Evolutionary conservation across 64 coral and sea anemone genomes (phyloP), one percentile per base, ranked within the genome.

Genomic region (Dendronephthya gigantea): DNA sequence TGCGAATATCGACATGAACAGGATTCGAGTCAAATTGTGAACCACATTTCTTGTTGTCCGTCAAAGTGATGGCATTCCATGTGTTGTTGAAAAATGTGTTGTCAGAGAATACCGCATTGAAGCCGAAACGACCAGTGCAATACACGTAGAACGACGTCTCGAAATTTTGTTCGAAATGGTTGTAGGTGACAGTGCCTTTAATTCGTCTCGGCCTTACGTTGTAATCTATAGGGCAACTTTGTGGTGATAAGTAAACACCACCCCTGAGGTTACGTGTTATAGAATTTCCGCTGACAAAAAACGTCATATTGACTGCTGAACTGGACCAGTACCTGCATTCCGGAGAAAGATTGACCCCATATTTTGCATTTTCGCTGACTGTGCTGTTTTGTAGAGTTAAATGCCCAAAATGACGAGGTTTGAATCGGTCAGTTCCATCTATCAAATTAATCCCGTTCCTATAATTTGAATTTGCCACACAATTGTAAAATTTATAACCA

Each of bases 41-140:
- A 30, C 55, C 81, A 29, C 88, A 93, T 29, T 84, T 65, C 32
- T 30, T 68, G 22, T 87, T 45, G 81, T 93, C 88, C 23, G 48
- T 8, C 68, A 93, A 59, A 8, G 82, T 90, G 5, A 93, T n/a
- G 1, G 85, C 85, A 50, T 83, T 69, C 41, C 50, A 85, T 56
- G 86, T 82, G 83, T 83, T 94, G 48, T 94, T 94, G 48, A 38
- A 28, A 38, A 94, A 94, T 33, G 39, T 66, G 86, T 94, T 94
- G 43, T 84, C 83, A 0, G 55, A 49, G 5, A 94, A 51, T 7
- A 85, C 83, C 17, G 89, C 92, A 0, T 90, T 19, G 8, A 94
- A 35, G 27, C 89, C 82, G 7, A 90, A 56, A 40, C 88, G 49
- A 32, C 83, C 89, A 0, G 50, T 35, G 33, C 86, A 88, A 34